Conservation (phyloP, 2,797 vertebrate species). For the Anolis apletophallus region DNA sequence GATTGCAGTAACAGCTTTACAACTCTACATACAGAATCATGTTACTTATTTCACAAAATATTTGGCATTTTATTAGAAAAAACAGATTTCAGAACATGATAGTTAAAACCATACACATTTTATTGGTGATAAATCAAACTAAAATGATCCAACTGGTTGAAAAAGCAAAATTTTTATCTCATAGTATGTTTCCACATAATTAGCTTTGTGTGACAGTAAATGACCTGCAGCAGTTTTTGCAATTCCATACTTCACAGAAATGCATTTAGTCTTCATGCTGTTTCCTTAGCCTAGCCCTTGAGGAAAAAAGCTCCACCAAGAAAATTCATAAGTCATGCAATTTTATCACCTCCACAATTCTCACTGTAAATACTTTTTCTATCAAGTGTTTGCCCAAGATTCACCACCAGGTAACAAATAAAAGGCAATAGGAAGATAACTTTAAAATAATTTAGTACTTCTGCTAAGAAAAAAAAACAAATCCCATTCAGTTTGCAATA, state of each 20-base stretch:
- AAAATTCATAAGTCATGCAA: neutral
- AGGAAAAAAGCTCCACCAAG: conserved; percentile 6
- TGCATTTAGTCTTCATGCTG: conserved; percentile 3
- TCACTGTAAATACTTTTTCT: neutral
- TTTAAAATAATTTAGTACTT: conserved; percentile 27
- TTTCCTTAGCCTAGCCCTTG: conserved; percentile 3
- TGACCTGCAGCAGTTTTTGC: neutral
- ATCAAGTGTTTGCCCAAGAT: neutral
- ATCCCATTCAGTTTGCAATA: fast-evolving
- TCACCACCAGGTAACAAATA: conserved; percentile 38
- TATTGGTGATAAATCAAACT: conserved; percentile 6
- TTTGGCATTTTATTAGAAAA: neutral
- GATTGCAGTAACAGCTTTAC: conserved; percentile 13
- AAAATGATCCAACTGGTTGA: conserved; percentile 8
- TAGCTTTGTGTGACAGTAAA: neutral
- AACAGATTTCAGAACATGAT: neutral
- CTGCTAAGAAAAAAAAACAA: neutral
- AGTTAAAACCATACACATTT: neutral
- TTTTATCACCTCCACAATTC: conserved; percentile 2
- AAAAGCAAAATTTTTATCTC: neutral
- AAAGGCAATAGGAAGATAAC: conserved; percentile 33
- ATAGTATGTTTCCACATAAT: conserved; percentile 2
- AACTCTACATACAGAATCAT: neutral
- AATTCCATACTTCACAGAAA: conserved; percentile 7
- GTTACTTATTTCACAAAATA: neutral